phyloP scores from a whole-genome alignment of 2,797 vertebrate genomes.

The Glossophaga mutica region DNA sequence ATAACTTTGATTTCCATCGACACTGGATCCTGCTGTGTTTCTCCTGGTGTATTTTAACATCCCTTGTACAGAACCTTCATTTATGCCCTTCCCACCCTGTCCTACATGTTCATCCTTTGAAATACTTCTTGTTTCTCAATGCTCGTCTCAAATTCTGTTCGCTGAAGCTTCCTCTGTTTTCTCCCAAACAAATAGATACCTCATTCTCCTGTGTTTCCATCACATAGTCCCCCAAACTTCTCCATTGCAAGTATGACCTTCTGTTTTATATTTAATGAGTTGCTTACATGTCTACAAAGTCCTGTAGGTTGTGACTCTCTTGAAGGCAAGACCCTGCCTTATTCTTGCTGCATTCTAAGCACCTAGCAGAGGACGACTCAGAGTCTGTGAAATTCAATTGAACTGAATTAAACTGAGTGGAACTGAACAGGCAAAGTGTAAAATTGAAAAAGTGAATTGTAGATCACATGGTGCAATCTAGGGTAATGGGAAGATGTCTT shows the following conservation, averaged over 20 bases:
- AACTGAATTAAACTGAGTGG: not conserved
- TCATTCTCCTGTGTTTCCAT: not conserved
- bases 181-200: not conserved
- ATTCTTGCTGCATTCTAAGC: not conserved
- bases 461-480: not conserved
- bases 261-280: not conserved
- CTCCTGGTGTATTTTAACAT: not conserved
- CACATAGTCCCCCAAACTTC: not conserved
- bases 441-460: not conserved
- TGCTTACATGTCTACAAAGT: not conserved
- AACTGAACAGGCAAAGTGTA: not conserved
- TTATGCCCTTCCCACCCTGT: not conserved
- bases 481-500: not conserved
- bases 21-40: not conserved
- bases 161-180: not conserved
- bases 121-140: not conserved
- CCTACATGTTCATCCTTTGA: not conserved
- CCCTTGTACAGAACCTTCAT: not conserved
- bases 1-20: not conserved
- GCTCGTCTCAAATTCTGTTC: not conserved
- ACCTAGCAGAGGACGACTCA: not conserved
- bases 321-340: not conserved
- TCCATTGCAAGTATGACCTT: not conserved
- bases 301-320: not conserved
- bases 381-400: not conserved